Percentiles rank a stretch among this genome's conserved stretches.
These are phyloP conservation scores for Pelagia noctiluca DNA, from an alignment of 30 jellyfish, hydroid and myxozoan species.

Conservation along the genomic window DNA sequence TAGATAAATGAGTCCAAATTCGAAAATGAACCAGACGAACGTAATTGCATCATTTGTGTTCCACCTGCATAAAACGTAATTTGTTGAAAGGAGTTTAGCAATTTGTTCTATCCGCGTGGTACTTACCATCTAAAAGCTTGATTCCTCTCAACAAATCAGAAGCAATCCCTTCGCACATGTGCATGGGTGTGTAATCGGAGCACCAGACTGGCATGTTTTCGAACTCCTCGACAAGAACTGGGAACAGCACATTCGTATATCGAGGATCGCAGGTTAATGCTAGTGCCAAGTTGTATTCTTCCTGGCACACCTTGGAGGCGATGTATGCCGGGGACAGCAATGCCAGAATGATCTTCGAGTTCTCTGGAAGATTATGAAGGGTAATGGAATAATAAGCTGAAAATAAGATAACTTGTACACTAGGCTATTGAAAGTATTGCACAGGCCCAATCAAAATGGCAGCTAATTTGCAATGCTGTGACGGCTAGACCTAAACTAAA, in stretches of 20 bases:
- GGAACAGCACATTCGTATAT: slow-evolving; percentile 68
- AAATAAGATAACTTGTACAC: no score
- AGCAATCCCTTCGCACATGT: slow-evolving; percentile 2
- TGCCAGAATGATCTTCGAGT: slow-evolving; percentile 62
- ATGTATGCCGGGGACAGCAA: slow-evolving; percentile 78
- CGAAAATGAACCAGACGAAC: no score
- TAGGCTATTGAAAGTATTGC: no score
- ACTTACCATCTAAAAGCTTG: slow-evolving; percentile 42
- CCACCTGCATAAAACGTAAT: no score
- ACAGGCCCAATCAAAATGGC: no score
- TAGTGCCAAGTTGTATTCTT: slow-evolving; percentile 87
- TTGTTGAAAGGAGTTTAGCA: no score
- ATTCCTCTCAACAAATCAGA: slow-evolving; percentile 40
- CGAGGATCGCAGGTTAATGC: slow-evolving; percentile 72
- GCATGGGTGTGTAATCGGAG: slow-evolving; percentile 44
- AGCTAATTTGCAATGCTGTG: no score
- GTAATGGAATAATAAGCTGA: neutral
- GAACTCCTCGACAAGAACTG: slow-evolving; percentile 60
- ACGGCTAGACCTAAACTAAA: no score
- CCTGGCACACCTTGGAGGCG: slow-evolving; percentile 93
- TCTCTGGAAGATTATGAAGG: slow-evolving; percentile 42
- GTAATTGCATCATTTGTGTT: no score
- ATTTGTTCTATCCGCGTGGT: neutral
- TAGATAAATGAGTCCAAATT: no score
- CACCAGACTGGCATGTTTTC: slow-evolving; percentile 85